phyloP scores from a whole-genome alignment of 2,113 vertebrate species.

The Passer domesticus region DNA sequence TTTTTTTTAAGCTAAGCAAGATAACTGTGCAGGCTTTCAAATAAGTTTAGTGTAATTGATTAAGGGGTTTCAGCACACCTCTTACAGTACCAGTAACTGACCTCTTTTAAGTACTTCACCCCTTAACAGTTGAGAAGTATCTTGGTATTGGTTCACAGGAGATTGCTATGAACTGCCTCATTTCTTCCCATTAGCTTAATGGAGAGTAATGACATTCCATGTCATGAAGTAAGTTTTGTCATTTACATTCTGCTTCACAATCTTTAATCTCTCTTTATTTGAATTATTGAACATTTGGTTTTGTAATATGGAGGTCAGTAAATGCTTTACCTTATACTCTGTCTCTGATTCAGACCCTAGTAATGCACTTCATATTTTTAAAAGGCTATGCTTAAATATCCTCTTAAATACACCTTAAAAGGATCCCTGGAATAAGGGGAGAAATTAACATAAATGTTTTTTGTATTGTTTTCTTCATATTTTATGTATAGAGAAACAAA shows the following conservation, averaged over 20 bases:
- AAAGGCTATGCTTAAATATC: not conserved
- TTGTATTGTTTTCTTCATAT: not conserved
- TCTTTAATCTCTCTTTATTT: not conserved
- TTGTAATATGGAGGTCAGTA: not conserved
- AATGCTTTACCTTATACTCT: not conserved
- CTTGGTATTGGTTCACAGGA: constrained; percentile 33
- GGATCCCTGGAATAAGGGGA: not conserved
- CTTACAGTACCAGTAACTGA: constrained; percentile 67
- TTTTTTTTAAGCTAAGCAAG: constrained; percentile 80
- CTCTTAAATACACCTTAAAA: not conserved
- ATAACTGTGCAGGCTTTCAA: constrained; percentile 75
- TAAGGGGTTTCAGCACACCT: constrained; percentile 31
- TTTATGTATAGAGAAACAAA: not conserved
- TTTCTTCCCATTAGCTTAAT: constrained; percentile 69
- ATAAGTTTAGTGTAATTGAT: constrained; percentile 54
- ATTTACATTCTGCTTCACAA: not conserved
- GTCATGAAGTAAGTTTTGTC: constrained; percentile 21
- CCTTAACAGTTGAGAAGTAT: constrained; percentile 41
- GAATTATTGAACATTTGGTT: not conserved
- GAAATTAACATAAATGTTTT: not conserved
- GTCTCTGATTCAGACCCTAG: not conserved
- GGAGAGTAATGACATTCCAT: constrained; percentile 43
- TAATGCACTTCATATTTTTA: not conserved
- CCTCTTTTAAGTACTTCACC: constrained; percentile 62
- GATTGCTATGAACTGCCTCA: constrained; percentile 30